Base-by-base conservation (phyloP, 2,113 vertebrate species). In the Cervus canadensis region DNA sequence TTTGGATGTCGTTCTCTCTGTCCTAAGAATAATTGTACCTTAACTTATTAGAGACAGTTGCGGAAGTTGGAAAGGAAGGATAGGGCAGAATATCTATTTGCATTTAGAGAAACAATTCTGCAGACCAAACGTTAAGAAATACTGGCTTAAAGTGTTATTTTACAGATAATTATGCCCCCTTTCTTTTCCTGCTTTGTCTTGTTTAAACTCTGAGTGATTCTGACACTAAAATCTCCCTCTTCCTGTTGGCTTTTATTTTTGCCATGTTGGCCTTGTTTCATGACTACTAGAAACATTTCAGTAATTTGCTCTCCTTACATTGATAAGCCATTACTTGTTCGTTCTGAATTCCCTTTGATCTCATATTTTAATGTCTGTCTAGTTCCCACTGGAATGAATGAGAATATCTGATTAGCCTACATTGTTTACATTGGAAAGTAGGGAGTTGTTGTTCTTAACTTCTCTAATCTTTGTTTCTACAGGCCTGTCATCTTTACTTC, bases 401-500 rank as follows among this genome's bases (percentile, higher is more conserved):
- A 87, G 56, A 85, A 36, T 84, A 87, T 89, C 78, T 25, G 1
- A 60, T 93, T 89, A 91, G 74, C 52, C 82, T 36, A 14, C 74
- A 43, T 89, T 96, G 95, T 97, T 96, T 95, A 74, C 67, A 54
- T 52, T 91, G 52, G 13, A 57, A 36, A 52, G 78, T 64, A 50
- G 92, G 40, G 45, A 89, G 94, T 95, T 95, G 78, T 96, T 97
- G 76, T 96, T 91, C 94, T 93, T 94, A 92, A 98, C n/a, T n/a
- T 91, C 56, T 91, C 54, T 97, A 82, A 98, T 89, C 94, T 93
- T 95, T 97, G 79, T 91, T 96, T 90, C 91, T 45, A 6, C 98
- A 99, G 99, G 99, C 98, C 98, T 99, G 89, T 99, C 99, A 0
- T 99, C 99, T 94, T 98, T 99, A 64, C 99, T 99, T 81, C 99